Conservation (phyloP, 2,797 vertebrate species). For the Cirrhinus mrigala region DNA sequence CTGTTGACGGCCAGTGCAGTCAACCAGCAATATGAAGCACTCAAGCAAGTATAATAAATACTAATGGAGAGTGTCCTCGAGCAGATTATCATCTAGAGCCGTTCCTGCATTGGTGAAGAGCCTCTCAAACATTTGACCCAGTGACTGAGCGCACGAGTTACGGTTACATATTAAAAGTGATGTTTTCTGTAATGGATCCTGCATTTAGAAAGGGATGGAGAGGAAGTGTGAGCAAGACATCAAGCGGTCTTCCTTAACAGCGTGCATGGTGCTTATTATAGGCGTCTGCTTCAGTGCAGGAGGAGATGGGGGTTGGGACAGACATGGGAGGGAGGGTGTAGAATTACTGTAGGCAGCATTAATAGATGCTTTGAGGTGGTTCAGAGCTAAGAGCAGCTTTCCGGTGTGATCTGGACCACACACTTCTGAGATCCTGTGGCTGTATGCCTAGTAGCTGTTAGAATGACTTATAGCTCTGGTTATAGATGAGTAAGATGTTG, state of each 20-base stretch:
- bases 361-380: slow-evolving; percentile 36
- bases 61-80: slow-evolving; percentile 26
- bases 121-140: not conserved
- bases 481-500: not conserved
- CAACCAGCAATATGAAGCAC: slow-evolving; percentile 30
- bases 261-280: slow-evolving; percentile 7
- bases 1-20: slow-evolving; percentile 21
- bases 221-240: slow-evolving; percentile 17
- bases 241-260: slow-evolving; percentile 14
- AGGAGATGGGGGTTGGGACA: slow-evolving; percentile 39
- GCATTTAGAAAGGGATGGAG: slow-evolving; percentile 12
- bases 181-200: slow-evolving; percentile 3
- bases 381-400: slow-evolving; percentile 22
- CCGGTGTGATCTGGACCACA: slow-evolving; percentile 4
- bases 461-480: not conserved
- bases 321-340: slow-evolving; percentile 43
- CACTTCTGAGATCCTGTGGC: not conserved
- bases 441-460: not conserved
- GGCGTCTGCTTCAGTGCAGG: not conserved
- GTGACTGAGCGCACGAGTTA: slow-evolving; percentile 7
- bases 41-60: slow-evolving; percentile 39
- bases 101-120: not conserved
- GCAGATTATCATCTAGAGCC: slow-evolving; percentile 7
- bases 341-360: slow-evolving; percentile 53
- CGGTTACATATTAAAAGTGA: slow-evolving; percentile 10